Percentiles rank a stretch among this genome's conserved stretches.
phyloP scores from a whole-genome alignment of 1,140 invertebrate species.

The Danaus plexippus region DNA sequence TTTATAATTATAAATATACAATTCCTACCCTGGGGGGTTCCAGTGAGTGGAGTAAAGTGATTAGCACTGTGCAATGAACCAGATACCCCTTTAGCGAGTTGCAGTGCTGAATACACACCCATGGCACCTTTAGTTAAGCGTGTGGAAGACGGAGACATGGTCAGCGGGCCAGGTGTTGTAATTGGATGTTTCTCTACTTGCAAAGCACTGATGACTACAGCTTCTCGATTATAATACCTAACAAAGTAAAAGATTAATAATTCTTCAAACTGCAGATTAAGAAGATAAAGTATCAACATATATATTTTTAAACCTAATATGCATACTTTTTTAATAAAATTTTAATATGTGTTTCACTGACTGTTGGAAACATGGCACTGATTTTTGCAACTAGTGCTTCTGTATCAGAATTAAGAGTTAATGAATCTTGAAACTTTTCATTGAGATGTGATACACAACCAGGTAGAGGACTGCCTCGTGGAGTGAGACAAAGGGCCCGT shows the following conservation, averaged over 20 bases:
- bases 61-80: constrained; percentile 51
- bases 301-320: constrained; percentile 6
- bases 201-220: constrained; percentile 91
- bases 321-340: constrained; percentile 90
- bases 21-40: constrained; percentile 46
- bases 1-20: not conserved
- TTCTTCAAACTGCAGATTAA: no score
- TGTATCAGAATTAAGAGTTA: constrained; percentile 75
- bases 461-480: constrained; percentile 64
- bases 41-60: constrained; percentile 48
- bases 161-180: constrained; percentile 85
- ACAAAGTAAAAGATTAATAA: not conserved
- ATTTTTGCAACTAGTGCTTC: constrained; percentile 86
- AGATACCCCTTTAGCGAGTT: constrained; percentile 49
- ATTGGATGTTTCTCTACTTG: constrained; percentile 94
- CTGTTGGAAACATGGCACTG: constrained; percentile 92
- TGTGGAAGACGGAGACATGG: constrained; percentile 76
- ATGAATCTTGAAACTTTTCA: constrained; percentile 78
- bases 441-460: constrained; percentile 65
- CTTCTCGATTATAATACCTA: constrained; percentile 86
- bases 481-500: constrained; percentile 68
- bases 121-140: constrained; percentile 62
- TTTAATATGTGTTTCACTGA: constrained; percentile 89
- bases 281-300: not conserved
- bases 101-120: constrained; percentile 53